A percentile compares a stretch with the other conserved stretches of the same genome.
phyloP scores from a whole-genome alignment of 2,888 invertebrate genomes.

The Osedax fenrisi region DNA sequence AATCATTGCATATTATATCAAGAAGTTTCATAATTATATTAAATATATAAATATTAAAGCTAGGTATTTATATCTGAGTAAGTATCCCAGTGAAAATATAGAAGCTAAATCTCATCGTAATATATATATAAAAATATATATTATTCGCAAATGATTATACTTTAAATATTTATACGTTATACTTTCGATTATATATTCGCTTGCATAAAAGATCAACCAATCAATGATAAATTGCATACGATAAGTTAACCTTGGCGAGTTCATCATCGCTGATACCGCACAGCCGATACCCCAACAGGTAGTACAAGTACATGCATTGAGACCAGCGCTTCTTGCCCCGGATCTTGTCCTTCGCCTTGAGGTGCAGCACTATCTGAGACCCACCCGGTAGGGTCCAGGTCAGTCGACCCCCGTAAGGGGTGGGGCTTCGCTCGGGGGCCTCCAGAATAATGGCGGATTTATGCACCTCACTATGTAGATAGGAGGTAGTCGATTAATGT shows the following conservation, averaged over 20 bases:
- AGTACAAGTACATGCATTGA: constrained; percentile 98
- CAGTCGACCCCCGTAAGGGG: constrained; percentile 91
- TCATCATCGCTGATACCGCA: constrained; percentile 53
- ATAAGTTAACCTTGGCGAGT: constrained; percentile 3
- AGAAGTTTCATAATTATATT: no score
- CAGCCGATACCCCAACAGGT: constrained; percentile 80
- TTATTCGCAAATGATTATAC: no score
- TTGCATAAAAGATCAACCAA: no score
- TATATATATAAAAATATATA: no score
- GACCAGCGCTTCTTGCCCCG: constrained; percentile 98
- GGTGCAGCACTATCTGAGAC: constrained; percentile 87
- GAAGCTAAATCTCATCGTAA: no score
- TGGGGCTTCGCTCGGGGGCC: constrained; percentile 78
- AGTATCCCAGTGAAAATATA: no score
- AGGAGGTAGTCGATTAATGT: not conserved
- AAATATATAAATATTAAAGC: no score
- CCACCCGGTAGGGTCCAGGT: constrained; percentile 91
- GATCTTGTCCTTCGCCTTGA: constrained; percentile 92
- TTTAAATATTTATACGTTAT: no score
- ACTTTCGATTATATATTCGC: no score
- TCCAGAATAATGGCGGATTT: constrained; percentile 79
- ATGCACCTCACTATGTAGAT: constrained; percentile 59
- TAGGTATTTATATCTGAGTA: no score
- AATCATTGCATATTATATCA: no score
- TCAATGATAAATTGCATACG: no score